A percentile compares a stretch with the other conserved stretches of the same genome.
Conservation (phyloP, 2,888 invertebrate genomes). For the Brachyptera risi region DNA sequence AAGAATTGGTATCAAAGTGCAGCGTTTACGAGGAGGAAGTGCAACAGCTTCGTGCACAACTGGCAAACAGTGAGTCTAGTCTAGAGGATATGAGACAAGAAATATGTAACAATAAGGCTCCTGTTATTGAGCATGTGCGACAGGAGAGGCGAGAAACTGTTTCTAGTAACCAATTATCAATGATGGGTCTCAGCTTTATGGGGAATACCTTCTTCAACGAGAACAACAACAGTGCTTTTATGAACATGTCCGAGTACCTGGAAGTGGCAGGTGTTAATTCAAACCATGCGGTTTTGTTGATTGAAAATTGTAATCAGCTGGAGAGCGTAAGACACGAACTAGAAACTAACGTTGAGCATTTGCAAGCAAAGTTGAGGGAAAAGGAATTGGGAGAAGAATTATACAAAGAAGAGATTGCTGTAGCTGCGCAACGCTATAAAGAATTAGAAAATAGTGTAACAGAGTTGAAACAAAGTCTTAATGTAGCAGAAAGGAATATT, state of each 20-base stretch:
- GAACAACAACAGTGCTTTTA: no score
- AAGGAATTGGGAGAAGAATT: neutral
- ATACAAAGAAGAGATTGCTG: neutral
- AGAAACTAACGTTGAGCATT: neutral
- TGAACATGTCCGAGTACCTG: neutral
- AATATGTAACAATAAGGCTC: neutral
- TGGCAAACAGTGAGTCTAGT: neutral
- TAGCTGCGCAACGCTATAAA: neutral
- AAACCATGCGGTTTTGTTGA: neutral
- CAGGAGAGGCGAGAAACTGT: neutral
- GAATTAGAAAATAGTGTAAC: neutral
- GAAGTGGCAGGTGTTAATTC: neutral
- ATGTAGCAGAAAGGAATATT: neutral
- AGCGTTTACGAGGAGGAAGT: neutral
- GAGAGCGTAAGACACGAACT: neutral
- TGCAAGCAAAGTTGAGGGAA: neutral
- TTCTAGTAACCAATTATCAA: neutral
- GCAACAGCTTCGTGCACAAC: neutral
- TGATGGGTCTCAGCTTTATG: neutral
- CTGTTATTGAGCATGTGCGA: neutral
- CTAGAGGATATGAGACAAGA: slow-evolving; percentile 5
- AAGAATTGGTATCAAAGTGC: neutral
- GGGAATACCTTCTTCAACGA: neutral
- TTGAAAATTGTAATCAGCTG: neutral
- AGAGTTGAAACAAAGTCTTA: neutral